Evolutionary conservation across 2,797 vertebrate species (phyloP), one percentile per base, ranked within the genome.

Genomic region (Meriones psammophilus): DNA sequence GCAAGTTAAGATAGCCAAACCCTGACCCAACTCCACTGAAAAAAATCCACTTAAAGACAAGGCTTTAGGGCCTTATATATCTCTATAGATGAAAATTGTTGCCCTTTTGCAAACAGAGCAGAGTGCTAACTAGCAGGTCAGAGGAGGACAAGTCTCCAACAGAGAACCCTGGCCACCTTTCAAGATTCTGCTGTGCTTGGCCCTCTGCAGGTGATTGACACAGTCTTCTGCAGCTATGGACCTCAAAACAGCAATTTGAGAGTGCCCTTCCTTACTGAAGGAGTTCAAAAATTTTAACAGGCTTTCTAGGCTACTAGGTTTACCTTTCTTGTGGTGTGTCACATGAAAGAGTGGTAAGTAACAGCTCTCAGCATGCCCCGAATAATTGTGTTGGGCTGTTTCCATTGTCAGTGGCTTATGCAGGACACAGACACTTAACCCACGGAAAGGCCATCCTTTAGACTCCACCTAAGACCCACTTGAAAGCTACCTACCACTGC

Each of bases 261-360:
- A 92, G 18, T 50, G 22, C 2, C 50, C 77, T 89, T 87, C 54
- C 94, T 94, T 89, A 87, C 9, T 54, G 69, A 88, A 94, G 62
- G 18, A 86, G 46, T 64, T 95, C 50, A 90, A 83, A 95, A 87
- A 71, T 73, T 58, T n/a, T 92, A 68, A 83, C 74, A 89, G 89
- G 26, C 81, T 94, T 96, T 91, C 69, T 54, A 84, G 79, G 54
- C 8, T 36, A 73, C 78, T 78, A 89, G 68, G 33, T 84, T 94
- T 95, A 76, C 58, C 64, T 64, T 91, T 95, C 62, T 68, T 97
- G 0, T 69, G 89, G 74, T 39, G 26, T 76, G 56, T 94, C 91
- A 42, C 30, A 22, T 60, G 66, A 64, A 36, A 66, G 83, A 80
- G 77, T 13, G 58, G 74, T 60, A 84, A 20, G 20, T 73, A 80